A percentile compares a stretch with the other conserved stretches of the same genome.
Evolutionary conservation across 2,888 invertebrate genomes (phyloP).

Genomic region (Scaptomyza caliginosa): DNA sequence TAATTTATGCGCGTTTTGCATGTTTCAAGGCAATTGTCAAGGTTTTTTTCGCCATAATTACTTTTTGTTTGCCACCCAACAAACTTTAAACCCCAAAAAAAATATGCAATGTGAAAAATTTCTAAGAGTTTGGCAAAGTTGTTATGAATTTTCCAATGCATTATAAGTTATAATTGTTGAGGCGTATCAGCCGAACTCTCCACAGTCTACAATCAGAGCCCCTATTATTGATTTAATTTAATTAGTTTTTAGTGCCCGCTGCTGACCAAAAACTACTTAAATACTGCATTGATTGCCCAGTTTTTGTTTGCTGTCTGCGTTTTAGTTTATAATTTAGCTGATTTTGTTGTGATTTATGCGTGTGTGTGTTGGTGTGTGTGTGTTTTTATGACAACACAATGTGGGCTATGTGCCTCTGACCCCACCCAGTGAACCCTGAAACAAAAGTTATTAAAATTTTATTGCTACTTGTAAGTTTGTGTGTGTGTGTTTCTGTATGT

Average conservation of each 20-base stretch:
- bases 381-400: slow-evolving; percentile 50
- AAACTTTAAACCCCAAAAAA: slow-evolving; percentile 33
- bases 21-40: slow-evolving; percentile 81
- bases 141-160: slow-evolving; percentile 17
- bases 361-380: slow-evolving; percentile 27
- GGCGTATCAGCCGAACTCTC: slow-evolving; percentile 24
- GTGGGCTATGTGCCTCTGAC: slow-evolving; percentile 44
- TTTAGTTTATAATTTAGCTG: slow-evolving; percentile 58
- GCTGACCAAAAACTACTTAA: slow-evolving; percentile 36
- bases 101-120: slow-evolving; percentile 23
- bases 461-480: slow-evolving; percentile 42
- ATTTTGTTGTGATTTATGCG: slow-evolving; percentile 57
- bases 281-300: slow-evolving; percentile 47
- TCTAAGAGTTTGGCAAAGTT: slow-evolving; percentile 29
- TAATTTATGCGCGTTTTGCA: slow-evolving; percentile 81
- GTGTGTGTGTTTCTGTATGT: slow-evolving; percentile 20
- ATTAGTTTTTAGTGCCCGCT: slow-evolving; percentile 58
- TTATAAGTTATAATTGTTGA: slow-evolving; percentile 50
- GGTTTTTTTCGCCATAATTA: slow-evolving; percentile 75
- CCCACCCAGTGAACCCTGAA: slow-evolving; percentile 50
- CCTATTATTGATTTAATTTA: slow-evolving; percentile 73
- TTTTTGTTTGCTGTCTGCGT: slow-evolving; percentile 61
- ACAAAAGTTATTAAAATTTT: slow-evolving; percentile 70
- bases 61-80: slow-evolving; percentile 40
- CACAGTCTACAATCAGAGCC: slow-evolving; percentile 19